A percentile compares a stretch with the other conserved stretches of the same genome.
phyloP scores from a whole-genome alignment of 2,797 vertebrate species.

The Neoniphon sammara region DNA sequence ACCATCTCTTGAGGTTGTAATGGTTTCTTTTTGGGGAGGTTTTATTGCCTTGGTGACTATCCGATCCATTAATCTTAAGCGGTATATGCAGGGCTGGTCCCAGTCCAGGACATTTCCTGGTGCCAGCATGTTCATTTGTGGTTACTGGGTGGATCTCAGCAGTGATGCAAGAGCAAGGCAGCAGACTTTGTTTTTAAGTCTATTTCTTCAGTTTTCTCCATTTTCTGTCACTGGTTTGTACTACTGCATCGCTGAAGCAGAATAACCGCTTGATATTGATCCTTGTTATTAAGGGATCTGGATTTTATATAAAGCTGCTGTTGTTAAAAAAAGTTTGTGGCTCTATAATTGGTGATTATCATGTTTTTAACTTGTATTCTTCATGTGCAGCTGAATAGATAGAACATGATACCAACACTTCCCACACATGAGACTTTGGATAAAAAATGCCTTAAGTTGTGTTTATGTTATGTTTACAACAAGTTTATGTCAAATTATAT shows the following conservation, averaged over 20 bases:
- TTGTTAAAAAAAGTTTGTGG: not conserved
- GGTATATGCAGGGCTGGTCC: constrained; percentile 56
- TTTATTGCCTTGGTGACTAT: constrained; percentile 68
- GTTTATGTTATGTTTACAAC: too few relatives aligned
- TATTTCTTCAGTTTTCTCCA: constrained; percentile 37
- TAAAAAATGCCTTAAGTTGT: too few relatives aligned
- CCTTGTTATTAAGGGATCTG: constrained; percentile 26
- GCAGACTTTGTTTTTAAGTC: constrained; percentile 47
- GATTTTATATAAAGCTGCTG: constrained; percentile 10
- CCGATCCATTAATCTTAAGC: constrained; percentile 69
- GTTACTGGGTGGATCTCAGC: constrained; percentile 76
- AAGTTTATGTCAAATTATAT: too few relatives aligned
- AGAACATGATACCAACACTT: too few relatives aligned
- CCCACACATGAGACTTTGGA: too few relatives aligned
- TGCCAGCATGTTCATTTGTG: constrained; percentile 77
- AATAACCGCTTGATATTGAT: constrained; percentile 37
- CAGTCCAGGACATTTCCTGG: constrained; percentile 55
- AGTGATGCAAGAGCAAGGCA: constrained; percentile 57
- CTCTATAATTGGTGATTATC: not conserved
- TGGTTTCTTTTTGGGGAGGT: constrained; percentile 56
- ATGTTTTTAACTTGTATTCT: not conserved
- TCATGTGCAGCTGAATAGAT: not conserved
- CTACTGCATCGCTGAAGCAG: constrained; percentile 17
- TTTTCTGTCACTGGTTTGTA: constrained; percentile 37
- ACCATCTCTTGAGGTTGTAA: constrained; percentile 49